Percentiles rank a stretch among this genome's conserved stretches.
These are phyloP conservation scores for Hemicordylus capensis DNA, from an alignment of 2,113 vertebrate genomes.

Conservation along the genomic window DNA sequence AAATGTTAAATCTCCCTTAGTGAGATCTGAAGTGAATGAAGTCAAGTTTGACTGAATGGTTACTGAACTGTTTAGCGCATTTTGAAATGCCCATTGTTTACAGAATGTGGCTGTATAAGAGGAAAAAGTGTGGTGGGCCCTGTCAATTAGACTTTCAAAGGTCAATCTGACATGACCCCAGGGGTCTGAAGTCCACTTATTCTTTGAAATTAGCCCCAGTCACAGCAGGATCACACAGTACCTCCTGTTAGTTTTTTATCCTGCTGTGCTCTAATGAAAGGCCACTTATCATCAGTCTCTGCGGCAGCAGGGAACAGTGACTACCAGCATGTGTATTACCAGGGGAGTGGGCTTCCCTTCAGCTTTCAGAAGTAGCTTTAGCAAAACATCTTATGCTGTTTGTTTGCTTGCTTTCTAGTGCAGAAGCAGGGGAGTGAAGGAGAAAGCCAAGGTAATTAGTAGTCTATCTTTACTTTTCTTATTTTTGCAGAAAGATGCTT, in stretches of 20 bases:
- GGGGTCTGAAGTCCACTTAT: neutral
- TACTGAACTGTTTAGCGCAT: neutral
- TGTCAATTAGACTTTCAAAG: neutral
- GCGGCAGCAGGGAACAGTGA: neutral
- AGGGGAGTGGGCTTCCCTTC: neutral
- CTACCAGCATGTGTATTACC: neutral
- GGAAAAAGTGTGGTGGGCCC: neutral
- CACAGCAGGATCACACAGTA: neutral
- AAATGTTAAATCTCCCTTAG: neutral
- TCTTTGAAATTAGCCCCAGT: constrained; percentile 12
- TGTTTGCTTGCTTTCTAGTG: neutral
- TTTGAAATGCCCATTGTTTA: neutral
- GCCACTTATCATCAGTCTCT: neutral
- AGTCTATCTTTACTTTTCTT: neutral
- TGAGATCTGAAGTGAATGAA: neutral
- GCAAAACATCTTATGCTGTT: neutral
- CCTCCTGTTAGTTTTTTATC: neutral
- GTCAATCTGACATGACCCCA: neutral
- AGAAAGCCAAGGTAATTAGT: neutral
- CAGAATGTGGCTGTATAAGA: neutral
- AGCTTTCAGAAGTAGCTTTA: constrained; percentile 2
- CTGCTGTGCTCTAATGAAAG: constrained; percentile 21
- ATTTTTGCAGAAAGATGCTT: neutral
- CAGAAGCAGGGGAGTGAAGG: neutral
- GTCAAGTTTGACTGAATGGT: neutral